Percentiles rank a stretch among this genome's conserved stretches.
These are phyloP conservation scores for Notarius quadriscutis DNA, from an alignment of 2,113 vertebrate genomes.

Conservation along the genomic window DNA sequence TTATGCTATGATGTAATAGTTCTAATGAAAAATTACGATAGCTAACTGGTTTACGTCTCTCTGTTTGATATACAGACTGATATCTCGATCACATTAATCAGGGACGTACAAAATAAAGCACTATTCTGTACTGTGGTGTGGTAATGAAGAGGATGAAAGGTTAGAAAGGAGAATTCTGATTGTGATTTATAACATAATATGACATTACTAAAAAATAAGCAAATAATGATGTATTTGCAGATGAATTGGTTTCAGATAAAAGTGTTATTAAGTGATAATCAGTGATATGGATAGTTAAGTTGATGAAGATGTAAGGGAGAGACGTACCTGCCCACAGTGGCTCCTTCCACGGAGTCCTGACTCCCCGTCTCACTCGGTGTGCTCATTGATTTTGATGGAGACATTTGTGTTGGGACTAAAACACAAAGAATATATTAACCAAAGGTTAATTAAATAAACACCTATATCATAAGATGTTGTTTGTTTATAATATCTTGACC, in stretches of 20 bases:
- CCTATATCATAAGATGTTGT: not conserved
- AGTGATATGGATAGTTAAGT: not conserved
- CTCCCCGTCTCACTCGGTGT: conserved; percentile 97
- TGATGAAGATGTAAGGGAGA: not conserved
- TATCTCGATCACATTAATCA: not conserved
- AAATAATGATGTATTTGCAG: not conserved
- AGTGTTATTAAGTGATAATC: not conserved
- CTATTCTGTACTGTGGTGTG: not conserved
- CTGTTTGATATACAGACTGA: not conserved
- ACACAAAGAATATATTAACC: conserved; percentile 46
- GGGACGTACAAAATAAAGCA: not conserved
- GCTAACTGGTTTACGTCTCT: not conserved
- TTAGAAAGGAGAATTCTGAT: not conserved
- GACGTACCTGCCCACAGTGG: conserved; percentile 86
- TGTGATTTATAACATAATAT: not conserved
- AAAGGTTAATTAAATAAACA: not conserved
- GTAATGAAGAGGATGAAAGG: not conserved
- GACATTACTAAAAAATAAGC: not conserved
- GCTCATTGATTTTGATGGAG: conserved; percentile 97
- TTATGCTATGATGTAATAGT: not conserved
- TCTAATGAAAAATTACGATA: not conserved
- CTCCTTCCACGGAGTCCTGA: conserved; percentile 92
- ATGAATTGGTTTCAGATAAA: not conserved
- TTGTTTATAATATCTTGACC: not conserved
- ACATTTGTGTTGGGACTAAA: conserved; percentile 96